Evolutionary conservation across 2,113 vertebrate genomes (phyloP), one percentile per base, ranked within the genome.

Genomic region (Hemichromis elongatus): DNA sequence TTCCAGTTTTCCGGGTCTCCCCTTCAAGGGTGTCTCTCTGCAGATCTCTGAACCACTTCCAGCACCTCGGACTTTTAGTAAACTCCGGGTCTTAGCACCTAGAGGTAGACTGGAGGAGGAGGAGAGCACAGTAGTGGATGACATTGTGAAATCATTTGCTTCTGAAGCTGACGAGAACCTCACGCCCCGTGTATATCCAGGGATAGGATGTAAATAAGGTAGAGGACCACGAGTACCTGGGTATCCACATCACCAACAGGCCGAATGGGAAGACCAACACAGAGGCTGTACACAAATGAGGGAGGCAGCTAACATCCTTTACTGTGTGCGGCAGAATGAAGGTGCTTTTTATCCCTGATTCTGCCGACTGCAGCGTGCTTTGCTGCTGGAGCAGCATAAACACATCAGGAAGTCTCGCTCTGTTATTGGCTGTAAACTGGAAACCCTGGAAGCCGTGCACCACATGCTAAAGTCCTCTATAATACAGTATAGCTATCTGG

Each of bases 51-150:
- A 70, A 45, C 63, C 11, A 24, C 42, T n/a, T 26, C 21, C 21
- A 45, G 42, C 21, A 0, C 0, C 66, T 26, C 66, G 4, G 0
- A 45, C 18, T 7, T 26, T 70, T 8, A 70, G 16, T 70, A 26
- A 70, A 10, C 40, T 59, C 24, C 2, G 13, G 28, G 12, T 56
- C 6, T 1, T 7, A 26, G 19, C 35, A 68, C 42, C 63, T 24
- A 4, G 12, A 68, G 37, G 5, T 45, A 12, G 33, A 13, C 30
- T n/a, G 0, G 66, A 68, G 37, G 63, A 68, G 5, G 63, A 26
- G 37, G 7, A 24, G 37, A 10, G 35, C n/a, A 24, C 63, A 4
- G 14, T 42, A 68, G 37, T 16, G 37, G n/a, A 16, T 24, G 37
- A 42, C 0, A 24, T 42, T 24, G 37, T 16, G 50, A 16, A 70